Evolutionary conservation across 2,888 invertebrate species (phyloP), one percentile per base, ranked within the genome.

Genomic region (Blomia tropicalis): DNA sequence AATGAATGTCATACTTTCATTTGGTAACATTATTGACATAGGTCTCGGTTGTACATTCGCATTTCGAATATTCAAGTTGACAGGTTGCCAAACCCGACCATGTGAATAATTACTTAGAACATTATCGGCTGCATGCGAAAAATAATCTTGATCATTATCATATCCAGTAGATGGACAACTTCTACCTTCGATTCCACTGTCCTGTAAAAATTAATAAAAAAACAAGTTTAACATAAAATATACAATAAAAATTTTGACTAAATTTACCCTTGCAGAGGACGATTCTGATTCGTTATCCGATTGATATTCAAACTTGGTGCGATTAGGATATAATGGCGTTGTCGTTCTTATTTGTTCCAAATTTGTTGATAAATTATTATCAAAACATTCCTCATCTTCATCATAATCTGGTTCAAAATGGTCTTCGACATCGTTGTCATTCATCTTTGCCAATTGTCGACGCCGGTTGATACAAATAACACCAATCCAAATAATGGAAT

Each of bases 401-500:
- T 47, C 51, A 19, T 47, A 11, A n/a, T 25, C 7, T 11, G 7
- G 7, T 22, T 25, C 51, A 22, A 25, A 7, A 14, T 41, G 41
- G 14, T 47, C 23, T 11, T 14, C 23, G 7, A 14, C 5, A 25
- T 7, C 11, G 27, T 25, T 27, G 2, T 14, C 29, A 19, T 56
- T 56, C 31, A 31, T 2, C 29, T n/a, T 2, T 11, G 17, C 2
- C 4, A 29, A 29, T 2, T 56, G 19, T 19, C 19, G 1, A 19
- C 29, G 2, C 2, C 68, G 58, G 2, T 66, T 66, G 14, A 62
- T 60, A 29, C 67, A 67, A 29, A 68, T 68, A 66, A 90, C 87
- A 62, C 88, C 83, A 58, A 90, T 87, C 90, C 91, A 91, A 60
- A 89, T 82, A 19, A 87, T 79, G 1, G 89, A 88, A 5, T 90